phyloP scores from a whole-genome alignment of 2,797 vertebrate genomes.

The Macrochelys suwanniensis region DNA sequence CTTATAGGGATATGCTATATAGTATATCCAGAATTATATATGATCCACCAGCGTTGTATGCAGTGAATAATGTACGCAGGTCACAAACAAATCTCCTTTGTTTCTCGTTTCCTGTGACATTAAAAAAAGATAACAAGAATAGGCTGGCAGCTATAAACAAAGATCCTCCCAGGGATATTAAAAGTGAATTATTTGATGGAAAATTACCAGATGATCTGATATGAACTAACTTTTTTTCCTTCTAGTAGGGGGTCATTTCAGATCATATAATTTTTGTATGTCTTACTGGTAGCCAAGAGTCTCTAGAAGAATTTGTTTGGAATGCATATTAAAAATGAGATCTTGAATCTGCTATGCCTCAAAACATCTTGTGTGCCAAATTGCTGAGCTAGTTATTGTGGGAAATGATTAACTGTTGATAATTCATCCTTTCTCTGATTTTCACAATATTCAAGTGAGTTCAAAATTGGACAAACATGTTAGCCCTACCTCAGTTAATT shows the following conservation, averaged over 20 bases:
- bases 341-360: not conserved
- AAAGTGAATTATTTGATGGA: not conserved
- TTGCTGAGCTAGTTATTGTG: not conserved
- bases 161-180: not conserved
- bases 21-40: not conserved
- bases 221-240: not conserved
- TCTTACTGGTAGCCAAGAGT: not conserved
- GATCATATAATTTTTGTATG: not conserved
- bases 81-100: not conserved
- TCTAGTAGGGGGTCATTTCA: not conserved
- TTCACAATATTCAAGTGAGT: not conserved
- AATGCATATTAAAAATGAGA: not conserved
- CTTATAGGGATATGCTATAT: not conserved
- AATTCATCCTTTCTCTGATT: not conserved
- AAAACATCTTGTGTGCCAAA: not conserved
- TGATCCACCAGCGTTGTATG: not conserved
- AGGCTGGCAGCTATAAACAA: constrained; percentile 29
- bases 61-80: not conserved
- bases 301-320: not conserved
- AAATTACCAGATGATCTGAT: constrained; percentile 6
- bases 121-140: constrained; percentile 22
- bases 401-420: constrained; percentile 3
- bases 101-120: not conserved
- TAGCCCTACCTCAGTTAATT: not conserved
- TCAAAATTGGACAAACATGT: rapidly evolving